Evolutionary conservation across 1,140 invertebrate genomes (phyloP), one percentile per base, ranked within the genome.

Genomic region (Tribolium castaneum): DNA sequence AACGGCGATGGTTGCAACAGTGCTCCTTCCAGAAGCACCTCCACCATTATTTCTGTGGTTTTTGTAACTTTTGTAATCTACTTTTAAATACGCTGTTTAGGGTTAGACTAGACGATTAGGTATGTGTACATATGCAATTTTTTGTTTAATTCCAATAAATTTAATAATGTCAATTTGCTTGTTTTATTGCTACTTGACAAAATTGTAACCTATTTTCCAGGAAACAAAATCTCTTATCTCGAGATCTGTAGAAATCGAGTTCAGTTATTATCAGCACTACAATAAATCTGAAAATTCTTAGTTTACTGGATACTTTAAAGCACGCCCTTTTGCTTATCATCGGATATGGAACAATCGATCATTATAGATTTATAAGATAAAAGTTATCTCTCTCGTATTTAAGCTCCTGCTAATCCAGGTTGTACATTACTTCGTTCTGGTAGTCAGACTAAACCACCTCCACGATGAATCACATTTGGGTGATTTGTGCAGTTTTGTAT

Each of bases 1-100:
- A 70, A 49, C n/a, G 72, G 45, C 1, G 81, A 83, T 6, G 80
- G 80, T 2, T 83, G 82, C 71, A 83, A 83, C 10, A 19, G 4
- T 13, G 71, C 45, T 13, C 7, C 22, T 16, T 9, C 6, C 6
- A 50, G 14, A 22, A 19, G 12, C 70, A 39, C 6, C n/a, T 50
- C 6, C 6, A 2, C 2, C 16, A 59, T 16, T 9, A 56, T 56
- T 16, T 12, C 6, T 59, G 22, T 25, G 54, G 3, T 25, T n/a
- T 3, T 59, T 30, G 54, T 12, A 10, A 59, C 54, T 30, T 30
- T 59, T 30, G 10, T 59, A 22, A 59, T 59, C 0, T 59, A 59
- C n/a, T 59, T n/a, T 7, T 25, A 25, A 30, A 59, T 59, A 30
- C 25, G 25, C 25, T 30, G 5, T n/a, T 22, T 30, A 59, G 22